A percentile compares a stretch with the other conserved stretches of the same genome.
Conservation (phyloP, 2,113 vertebrate species). For the Neolamprologus modestus region DNA sequence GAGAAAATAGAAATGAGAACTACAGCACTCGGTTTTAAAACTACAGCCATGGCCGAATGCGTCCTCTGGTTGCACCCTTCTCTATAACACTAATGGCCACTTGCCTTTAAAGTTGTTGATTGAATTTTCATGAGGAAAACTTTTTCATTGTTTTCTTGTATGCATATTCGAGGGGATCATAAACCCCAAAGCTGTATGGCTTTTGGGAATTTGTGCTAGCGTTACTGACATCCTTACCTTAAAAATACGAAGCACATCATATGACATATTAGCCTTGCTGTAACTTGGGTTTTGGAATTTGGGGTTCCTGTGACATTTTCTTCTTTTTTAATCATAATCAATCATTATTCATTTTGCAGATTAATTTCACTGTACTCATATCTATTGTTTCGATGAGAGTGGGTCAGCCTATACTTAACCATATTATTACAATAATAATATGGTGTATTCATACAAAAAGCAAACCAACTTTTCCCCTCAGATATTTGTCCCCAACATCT, state of each 20-base stretch:
- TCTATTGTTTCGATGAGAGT: background rate
- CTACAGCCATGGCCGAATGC: background rate
- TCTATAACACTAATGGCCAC: background rate
- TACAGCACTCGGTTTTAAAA: background rate
- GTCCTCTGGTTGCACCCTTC: background rate
- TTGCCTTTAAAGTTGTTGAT: background rate
- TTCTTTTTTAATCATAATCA: background rate
- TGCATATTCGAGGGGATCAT: background rate
- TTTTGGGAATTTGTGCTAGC: background rate
- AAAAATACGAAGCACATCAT: background rate
- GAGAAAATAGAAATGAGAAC: background rate
- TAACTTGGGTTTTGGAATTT: background rate
- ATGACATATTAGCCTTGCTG: rapidly evolving
- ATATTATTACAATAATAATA: background rate
- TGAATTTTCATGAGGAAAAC: background rate
- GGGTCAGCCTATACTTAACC: background rate
- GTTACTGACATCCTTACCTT: background rate
- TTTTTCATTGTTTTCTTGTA: background rate
- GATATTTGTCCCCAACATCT: background rate
- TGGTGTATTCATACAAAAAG: background rate
- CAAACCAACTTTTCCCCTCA: background rate
- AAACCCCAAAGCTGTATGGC: background rate
- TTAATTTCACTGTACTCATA: background rate
- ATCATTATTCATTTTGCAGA: background rate
- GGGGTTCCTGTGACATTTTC: background rate